These are phyloP conservation scores for Etheostoma spectabile DNA, from an alignment of 2,113 vertebrate genomes.

Conservation along the genomic window DNA sequence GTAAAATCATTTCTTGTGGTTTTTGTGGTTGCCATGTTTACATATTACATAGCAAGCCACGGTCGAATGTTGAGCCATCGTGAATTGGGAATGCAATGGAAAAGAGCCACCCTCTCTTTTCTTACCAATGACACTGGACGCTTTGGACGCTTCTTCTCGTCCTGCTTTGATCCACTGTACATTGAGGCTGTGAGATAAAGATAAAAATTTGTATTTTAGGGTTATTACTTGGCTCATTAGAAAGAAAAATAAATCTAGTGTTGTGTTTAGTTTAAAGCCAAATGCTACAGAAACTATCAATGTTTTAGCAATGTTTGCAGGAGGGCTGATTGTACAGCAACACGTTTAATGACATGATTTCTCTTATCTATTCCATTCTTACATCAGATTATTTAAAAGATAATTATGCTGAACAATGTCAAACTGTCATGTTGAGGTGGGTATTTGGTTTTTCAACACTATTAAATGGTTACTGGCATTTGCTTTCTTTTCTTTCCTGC, in stretches of 20 bases:
- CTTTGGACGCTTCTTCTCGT: not conserved
- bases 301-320: conserved; percentile 3
- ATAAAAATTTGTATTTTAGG: not conserved
- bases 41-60: not conserved
- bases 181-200: not conserved
- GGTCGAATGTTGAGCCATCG: not conserved
- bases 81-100: not conserved
- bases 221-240: not conserved
- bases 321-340: not conserved
- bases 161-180: not conserved
- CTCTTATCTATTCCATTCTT: conserved; percentile 20
- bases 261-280: not conserved
- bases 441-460: conserved; percentile 39
- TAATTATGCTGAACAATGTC: conserved; percentile 26
- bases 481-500: conserved; percentile 32
- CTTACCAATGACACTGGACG: not conserved
- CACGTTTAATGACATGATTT: conserved; percentile 17
- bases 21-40: not conserved
- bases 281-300: not conserved
- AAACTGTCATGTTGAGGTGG: not conserved
- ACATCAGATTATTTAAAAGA: conserved; percentile 31
- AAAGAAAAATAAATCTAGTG: not conserved
- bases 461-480: conserved; percentile 51
- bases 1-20: not conserved
- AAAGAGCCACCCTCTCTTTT: not conserved